Conservation (phyloP, 2,113 vertebrate species). For the Falco punctatus region DNA sequence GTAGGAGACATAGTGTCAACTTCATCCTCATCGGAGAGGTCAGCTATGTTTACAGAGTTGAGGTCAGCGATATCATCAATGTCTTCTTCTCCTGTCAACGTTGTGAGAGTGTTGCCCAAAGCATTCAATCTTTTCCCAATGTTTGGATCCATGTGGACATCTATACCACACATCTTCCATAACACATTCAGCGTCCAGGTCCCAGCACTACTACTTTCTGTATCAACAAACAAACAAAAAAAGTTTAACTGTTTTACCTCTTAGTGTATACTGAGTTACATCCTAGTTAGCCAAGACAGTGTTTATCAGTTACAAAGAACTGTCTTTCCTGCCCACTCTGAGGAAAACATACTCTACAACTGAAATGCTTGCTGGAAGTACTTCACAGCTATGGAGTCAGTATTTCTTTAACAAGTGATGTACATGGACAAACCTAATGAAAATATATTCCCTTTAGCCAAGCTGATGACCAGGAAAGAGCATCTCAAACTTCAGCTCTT, state of each 20-base stretch:
- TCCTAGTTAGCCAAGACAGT: neutral
- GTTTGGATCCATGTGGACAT: constrained; percentile 99
- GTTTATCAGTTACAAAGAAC: neutral
- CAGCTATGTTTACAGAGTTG: constrained; percentile 90
- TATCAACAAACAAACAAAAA: neutral
- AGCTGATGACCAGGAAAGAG: neutral
- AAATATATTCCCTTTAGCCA: neutral
- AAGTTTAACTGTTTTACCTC: neutral
- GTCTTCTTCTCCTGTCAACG: constrained; percentile 94
- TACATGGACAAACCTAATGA: neutral
- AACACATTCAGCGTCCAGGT: constrained; percentile 97
- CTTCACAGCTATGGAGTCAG: neutral
- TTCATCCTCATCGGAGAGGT: constrained; percentile 95
- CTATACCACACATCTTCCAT: constrained; percentile 99
- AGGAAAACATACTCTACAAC: neutral
- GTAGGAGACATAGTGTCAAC: constrained; percentile 91
- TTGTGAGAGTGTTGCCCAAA: constrained; percentile 94
- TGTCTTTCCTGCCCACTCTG: neutral
- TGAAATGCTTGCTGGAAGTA: neutral
- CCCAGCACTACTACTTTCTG: constrained; percentile 96
- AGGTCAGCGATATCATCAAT: constrained; percentile 92
- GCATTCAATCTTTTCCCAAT: constrained; percentile 96
- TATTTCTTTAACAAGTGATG: neutral
- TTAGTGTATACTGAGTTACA: neutral
- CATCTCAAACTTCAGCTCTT: neutral